Evolutionary conservation across 2,888 invertebrate species (phyloP), one percentile per base, ranked within the genome.

Genomic region (Drosophila atroscutellata): DNA sequence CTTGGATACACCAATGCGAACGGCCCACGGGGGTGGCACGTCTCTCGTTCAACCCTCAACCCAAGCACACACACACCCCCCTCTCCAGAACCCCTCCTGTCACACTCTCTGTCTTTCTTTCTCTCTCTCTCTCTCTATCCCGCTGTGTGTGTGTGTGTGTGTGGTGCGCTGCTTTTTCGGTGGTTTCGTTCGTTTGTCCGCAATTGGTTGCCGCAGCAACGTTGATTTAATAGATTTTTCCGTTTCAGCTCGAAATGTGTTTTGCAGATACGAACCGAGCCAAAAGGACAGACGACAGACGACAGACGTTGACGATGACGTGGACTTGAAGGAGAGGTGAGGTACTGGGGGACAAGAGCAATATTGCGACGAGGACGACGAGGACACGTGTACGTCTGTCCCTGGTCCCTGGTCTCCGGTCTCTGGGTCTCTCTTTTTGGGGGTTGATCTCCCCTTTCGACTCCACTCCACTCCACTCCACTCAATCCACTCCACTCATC

Each of bases 171-270:
- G 67, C 30, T 87, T 78, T 84, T 86, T 91, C 81, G 91, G 91
- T 86, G 90, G 91, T 91, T 91, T 78, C 81, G 63, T 78, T 92
- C 91, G 92, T 92, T 92, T 92, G 91, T 89, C 92, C 92, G 89
- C 92, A 90, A 91, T 92, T 89, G 91, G 92, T 92, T 91, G 89
- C 91, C 92, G 89, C 87, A 90, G 92, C 90, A 92, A 92, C 92
- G 92, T 91, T 92, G 92, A 92, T 92, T 92, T 91, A 92, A 92
- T 92, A 91, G 92, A 92, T 92, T 91, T 92, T 91, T 92, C 91
- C 92, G 90, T 89, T 90, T 85, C 76, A 74, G 75, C 84, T 86
- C 65, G 81, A 77, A 90, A 84, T 77, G 89, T 90, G 71, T 82
- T 86, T 90, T 87, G 88, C 90, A 90, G 87, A 88, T 90, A 90